Percentiles rank a stretch among this genome's conserved stretches.
phyloP scores from a whole-genome alignment of 2,888 invertebrate genomes.

The Caenorhabditis sp. region DNA sequence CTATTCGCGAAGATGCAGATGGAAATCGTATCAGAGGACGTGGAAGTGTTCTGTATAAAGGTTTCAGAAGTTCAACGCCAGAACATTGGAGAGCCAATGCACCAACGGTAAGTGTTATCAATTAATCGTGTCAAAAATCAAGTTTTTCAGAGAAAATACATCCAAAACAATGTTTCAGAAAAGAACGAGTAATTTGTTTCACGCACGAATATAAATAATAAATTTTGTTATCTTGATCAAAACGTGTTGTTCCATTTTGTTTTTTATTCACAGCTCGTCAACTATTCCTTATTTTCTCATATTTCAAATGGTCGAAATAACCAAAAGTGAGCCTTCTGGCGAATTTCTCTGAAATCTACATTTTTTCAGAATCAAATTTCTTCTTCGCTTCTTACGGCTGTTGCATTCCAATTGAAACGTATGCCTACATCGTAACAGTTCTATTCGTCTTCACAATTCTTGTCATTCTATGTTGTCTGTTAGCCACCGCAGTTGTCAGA shows the following conservation, averaged over 20 bases:
- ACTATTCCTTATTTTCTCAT: not conserved
- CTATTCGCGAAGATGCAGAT: not conserved
- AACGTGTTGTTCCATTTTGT: too few species aligned
- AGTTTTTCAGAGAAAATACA: not conserved
- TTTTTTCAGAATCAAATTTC: slow-evolving; percentile 10
- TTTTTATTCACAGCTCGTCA: too few species aligned
- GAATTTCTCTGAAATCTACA: not conserved
- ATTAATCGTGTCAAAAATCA: not conserved
- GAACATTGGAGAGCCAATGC: slow-evolving; percentile 22
- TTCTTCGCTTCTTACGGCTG: slow-evolving; percentile 40
- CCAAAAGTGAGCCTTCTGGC: not conserved
- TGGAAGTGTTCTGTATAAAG: slow-evolving; percentile 7
- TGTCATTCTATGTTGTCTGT: slow-evolving; percentile 27
- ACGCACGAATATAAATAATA: not conserved
- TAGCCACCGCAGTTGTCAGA: slow-evolving; percentile 22
- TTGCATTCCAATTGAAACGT: slow-evolving; percentile 33
- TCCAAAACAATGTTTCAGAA: not conserved
- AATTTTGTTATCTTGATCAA: not conserved
- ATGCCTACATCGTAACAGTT: slow-evolving; percentile 29
- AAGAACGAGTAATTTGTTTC: not conserved
- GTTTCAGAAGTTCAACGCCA: slow-evolving; percentile 16
- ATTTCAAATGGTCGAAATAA: not conserved
- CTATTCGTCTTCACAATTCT: slow-evolving; percentile 23
- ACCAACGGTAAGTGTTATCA: slow-evolving; percentile 2
- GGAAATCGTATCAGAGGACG: slow-evolving; percentile 19